Evolutionary conservation across 1,140 invertebrate genomes (phyloP), one percentile per base, ranked within the genome.

Genomic region (Trinorchestia longiramus): DNA sequence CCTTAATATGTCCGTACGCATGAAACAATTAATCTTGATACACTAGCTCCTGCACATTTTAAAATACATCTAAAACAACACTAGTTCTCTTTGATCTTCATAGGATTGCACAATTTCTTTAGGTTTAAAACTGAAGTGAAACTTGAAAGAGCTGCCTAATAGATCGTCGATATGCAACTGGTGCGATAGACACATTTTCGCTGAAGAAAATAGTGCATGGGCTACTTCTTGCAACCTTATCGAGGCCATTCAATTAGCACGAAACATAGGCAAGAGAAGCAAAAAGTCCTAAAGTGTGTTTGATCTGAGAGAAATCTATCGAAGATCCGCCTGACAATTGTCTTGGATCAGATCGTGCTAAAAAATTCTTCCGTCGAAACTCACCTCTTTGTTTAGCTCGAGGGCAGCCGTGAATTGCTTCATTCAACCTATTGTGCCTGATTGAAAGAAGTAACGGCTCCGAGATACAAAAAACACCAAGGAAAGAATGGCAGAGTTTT

Each of bases 351-450:
- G 62, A 77, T 77, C 62, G 28, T 28, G 62, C 62, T 77, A 77
- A 77, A 77, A 77, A 77, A 23, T 77, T 28, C 36, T 77, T 28
- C 62, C 15, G 11, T 28, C 15, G 36, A 77, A 77, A 77, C 62
- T 77, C 62, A 3, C 15, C 28, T 77, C 62, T 77, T 77, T 77
- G 62, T 77, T 77, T 77, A 77, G 62, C 62, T 77, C 62, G 62
- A 77, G 62, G 62, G 15, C 62, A 77, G 62, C 62, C 8, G 62
- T 77, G 62, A 77, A 77, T 77, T 77, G 62, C 62, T 77, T 77
- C 62, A 77, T 77, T 77, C 62, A 77, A 77, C 62, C 62, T 77
- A 77, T 77, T 77, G 62, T 77, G 62, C 62, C 62, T 77, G 62
- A 77, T 77, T 77, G 62, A 77, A 77, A 77, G 62, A 77, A 77